Conservation (phyloP, 2,888 invertebrate genomes). For the Biston betularia region DNA sequence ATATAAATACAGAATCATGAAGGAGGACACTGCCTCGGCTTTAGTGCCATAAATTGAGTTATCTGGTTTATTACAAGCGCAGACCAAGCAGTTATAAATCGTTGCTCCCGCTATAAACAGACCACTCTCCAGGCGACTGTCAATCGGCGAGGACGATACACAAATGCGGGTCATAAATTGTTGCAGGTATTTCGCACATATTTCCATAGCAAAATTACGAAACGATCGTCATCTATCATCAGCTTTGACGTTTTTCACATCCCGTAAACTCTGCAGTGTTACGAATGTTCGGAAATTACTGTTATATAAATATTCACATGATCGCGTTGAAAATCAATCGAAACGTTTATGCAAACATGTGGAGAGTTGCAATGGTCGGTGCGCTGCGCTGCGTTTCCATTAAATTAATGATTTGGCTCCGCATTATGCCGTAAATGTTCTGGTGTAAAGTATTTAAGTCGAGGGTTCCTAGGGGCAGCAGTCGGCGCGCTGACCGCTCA, state of each 20-base stretch:
- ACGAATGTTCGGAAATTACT: constrained; percentile 66
- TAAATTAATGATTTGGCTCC: constrained; percentile 31
- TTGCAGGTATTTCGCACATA: constrained; percentile 62
- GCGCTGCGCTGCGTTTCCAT: constrained; percentile 12
- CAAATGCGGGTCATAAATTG: constrained; percentile 58
- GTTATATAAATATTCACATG: constrained; percentile 47
- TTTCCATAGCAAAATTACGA: constrained; percentile 62
- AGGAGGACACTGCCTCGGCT: constrained; percentile 61
- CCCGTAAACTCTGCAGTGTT: constrained; percentile 59
- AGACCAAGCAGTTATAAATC: constrained; percentile 68
- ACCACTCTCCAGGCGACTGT: constrained; percentile 66
- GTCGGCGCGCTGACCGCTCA: constrained; percentile 68
- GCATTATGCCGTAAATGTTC: constrained; percentile 36
- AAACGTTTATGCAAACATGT: constrained; percentile 41
- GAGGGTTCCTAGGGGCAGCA: constrained; percentile 53
- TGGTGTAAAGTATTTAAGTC: constrained; percentile 56
- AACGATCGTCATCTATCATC: constrained; percentile 69
- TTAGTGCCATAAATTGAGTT: constrained; percentile 71
- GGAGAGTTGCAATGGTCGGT: constrained; percentile 31
- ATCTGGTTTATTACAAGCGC: constrained; percentile 72
- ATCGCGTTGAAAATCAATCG: constrained; percentile 41
- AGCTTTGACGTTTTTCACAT: constrained; percentile 66
- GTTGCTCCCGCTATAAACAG: constrained; percentile 61
- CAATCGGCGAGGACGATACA: constrained; percentile 59
- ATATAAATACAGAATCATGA: constrained; percentile 62